Conservation (phyloP, 2,888 invertebrate genomes). For the Drosophila quasianomalipes region DNA sequence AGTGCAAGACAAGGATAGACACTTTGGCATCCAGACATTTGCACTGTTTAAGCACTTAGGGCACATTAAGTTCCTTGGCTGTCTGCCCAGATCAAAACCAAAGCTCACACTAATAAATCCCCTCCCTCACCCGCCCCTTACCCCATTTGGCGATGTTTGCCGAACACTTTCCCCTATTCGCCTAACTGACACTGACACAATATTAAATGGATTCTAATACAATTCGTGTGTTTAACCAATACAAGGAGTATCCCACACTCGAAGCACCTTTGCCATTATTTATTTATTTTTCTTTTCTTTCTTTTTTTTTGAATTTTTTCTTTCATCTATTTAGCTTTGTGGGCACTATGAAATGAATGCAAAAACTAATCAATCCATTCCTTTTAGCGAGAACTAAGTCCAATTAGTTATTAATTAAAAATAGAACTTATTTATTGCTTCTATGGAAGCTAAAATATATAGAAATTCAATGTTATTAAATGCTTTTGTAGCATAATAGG, state of each 20-base stretch:
- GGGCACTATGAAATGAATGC: background rate
- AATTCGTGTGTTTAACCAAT: background rate
- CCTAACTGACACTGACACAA: conserved; percentile 60
- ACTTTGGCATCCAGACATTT: conserved; percentile 48
- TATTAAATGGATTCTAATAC: conserved; percentile 4
- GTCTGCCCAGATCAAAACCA: conserved; percentile 57
- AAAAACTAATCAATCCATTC: background rate
- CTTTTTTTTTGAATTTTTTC: background rate
- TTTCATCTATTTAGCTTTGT: background rate
- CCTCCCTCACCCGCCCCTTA: background rate
- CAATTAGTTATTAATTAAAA: background rate
- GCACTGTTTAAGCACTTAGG: conserved; percentile 62
- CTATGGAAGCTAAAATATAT: background rate
- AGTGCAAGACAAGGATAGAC: conserved; percentile 10
- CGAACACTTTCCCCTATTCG: conserved; percentile 10
- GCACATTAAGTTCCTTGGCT: conserved; percentile 64
- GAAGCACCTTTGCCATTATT: background rate
- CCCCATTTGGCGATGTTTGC: background rate
- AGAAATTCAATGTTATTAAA: background rate
- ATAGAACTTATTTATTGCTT: background rate
- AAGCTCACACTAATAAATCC: conserved; percentile 3
- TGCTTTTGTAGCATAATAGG: background rate
- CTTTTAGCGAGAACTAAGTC: background rate
- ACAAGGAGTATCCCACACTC: background rate
- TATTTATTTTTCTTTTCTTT: background rate